phyloP scores from a whole-genome alignment of 2,797 vertebrate species.

The Naso thynnoides region DNA sequence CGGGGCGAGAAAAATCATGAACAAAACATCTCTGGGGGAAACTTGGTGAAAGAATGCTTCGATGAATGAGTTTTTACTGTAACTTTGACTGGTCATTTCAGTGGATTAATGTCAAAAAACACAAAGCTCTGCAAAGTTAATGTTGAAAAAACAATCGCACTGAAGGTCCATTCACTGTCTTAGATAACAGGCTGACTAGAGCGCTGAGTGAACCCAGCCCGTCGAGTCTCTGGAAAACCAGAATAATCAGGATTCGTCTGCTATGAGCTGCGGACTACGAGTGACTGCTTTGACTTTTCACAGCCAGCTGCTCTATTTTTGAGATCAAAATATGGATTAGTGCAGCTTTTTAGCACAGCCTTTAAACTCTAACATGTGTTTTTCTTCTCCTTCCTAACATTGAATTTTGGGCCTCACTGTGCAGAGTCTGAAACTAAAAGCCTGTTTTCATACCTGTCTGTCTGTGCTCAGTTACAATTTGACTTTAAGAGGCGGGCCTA shows the following conservation, averaged over 20 bases:
- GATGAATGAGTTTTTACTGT: slow-evolving; percentile 12
- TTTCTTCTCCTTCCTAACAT: no score
- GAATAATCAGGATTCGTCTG: neutral
- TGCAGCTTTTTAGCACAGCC: neutral
- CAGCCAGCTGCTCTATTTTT: neutral
- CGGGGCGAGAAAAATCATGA: slow-evolving; percentile 43
- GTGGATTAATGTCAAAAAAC: slow-evolving; percentile 1
- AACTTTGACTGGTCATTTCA: slow-evolving; percentile 1
- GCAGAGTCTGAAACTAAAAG: no score
- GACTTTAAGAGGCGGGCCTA: no score
- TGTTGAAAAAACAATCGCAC: no score
- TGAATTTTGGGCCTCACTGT: no score
- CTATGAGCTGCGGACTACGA: neutral
- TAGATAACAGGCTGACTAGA: no score
- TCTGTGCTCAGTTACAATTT: no score
- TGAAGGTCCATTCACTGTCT: no score
- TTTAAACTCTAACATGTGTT: neutral
- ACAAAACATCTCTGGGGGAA: slow-evolving; percentile 25
- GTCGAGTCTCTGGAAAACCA: neutral
- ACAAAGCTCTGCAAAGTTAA: no score
- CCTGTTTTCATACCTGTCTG: no score
- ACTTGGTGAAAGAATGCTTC: slow-evolving; percentile 1
- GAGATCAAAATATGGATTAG: neutral
- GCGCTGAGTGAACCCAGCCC: neutral
- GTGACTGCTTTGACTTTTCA: neutral